Base-by-base conservation (phyloP, 2,888 invertebrate genomes). In the Pandemis cinnamomeana region DNA sequence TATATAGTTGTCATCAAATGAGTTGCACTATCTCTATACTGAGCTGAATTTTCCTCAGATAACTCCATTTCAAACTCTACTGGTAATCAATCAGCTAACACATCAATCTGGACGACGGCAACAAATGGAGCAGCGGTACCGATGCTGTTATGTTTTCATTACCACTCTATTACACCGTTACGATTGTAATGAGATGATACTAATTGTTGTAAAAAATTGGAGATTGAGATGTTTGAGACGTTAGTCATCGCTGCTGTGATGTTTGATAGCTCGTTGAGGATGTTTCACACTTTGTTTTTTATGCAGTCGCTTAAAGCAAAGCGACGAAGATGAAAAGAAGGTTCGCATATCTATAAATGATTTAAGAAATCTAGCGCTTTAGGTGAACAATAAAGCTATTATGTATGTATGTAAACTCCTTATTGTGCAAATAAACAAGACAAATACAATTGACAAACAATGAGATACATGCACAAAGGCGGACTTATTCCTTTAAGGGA, bases 171-270 rank as follows among this genome's bases (percentile, higher is more conserved):
- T 55, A 60, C n/a, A 63, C 72, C 72, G 72, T 69, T 72, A 72
- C 68, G 68, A 51, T 67, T 63, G 67, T 71, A 72, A 72, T 72
- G 72, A 58, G 68, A 63, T 48, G 68, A 42, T 63, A 42, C 58
- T 72, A 68, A 72, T 72, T 68, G 72, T 68, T 62, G 63, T 69
- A 72, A 72, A 69, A 72, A 72, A 55, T 15, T 7, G 5, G 7
- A 53, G 67, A 67, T 67, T 51, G 15, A 41, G 53, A 53, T 67
- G 7, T 55, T 20, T 58, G 58, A 58, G 15, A 15, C 8, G 53
- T 55, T 51, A 66, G 66, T 51, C 66, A 64, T 64, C n/a, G 27
- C 36, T n/a, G 20, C 60, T 42, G 41, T 42, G 53, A 51, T 3
- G 55, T 5, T 60, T 27, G 27, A 60, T n/a, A 42, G 42, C 61